These are phyloP conservation scores for Coenobita brevimanus DNA, from an alignment of 1,140 invertebrate genomes.

Conservation along the genomic window DNA sequence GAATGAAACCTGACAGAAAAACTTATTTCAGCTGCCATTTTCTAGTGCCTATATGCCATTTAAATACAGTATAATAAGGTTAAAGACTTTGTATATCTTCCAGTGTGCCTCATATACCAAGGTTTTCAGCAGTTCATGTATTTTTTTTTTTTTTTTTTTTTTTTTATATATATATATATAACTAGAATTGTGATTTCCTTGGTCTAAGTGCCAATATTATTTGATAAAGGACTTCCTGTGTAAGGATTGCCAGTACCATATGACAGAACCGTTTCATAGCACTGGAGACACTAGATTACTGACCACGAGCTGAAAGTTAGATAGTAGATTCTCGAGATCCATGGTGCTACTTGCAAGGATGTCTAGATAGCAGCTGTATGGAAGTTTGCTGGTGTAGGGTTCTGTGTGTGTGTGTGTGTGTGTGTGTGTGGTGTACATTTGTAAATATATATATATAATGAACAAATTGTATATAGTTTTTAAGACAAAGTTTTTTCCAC, in stretches of 20 bases:
- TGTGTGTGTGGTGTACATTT: neutral
- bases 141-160: neutral
- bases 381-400: conserved; percentile 19
- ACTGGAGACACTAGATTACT: conserved; percentile 32
- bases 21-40: conserved; percentile 55
- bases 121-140: conserved; percentile 40
- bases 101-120: conserved; percentile 61
- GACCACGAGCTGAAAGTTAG: too few relatives aligned
- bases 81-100: conserved; percentile 50
- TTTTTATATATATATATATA: neutral
- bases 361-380: neutral
- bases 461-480: conserved; percentile 50
- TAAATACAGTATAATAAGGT: conserved; percentile 21
- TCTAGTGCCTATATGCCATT: conserved; percentile 54
- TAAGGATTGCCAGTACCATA: conserved; percentile 13
- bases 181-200: conserved; percentile 45
- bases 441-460: conserved; percentile 34
- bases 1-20: neutral
- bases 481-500: conserved; percentile 52
- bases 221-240: neutral
- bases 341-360: conserved; percentile 40
- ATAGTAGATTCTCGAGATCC: conserved; percentile 39
- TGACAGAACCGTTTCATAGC: conserved; percentile 14
- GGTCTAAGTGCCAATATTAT: conserved; percentile 58
- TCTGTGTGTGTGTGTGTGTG: neutral